A percentile compares a stretch with the other conserved stretches of the same genome.
These are phyloP conservation scores for Syndactyla subalaris DNA, from an alignment of 2,797 vertebrate species.

Conservation along the genomic window DNA sequence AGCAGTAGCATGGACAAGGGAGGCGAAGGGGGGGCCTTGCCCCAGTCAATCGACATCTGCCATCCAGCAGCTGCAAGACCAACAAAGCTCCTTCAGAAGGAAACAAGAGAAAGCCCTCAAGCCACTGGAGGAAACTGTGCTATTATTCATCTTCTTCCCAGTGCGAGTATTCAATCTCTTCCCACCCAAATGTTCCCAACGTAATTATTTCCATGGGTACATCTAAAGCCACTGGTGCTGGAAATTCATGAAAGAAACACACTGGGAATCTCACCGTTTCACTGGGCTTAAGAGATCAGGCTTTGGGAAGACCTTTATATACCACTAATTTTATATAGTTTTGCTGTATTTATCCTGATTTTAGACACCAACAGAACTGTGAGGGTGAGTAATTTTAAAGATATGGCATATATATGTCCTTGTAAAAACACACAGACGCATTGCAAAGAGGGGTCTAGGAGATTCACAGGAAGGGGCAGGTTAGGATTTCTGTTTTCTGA, in stretches of 20 bases:
- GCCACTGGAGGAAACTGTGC: background rate
- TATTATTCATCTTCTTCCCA: background rate
- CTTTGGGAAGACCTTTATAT: background rate
- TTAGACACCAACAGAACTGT: background rate
- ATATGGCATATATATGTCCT: background rate
- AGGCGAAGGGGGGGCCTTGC: background rate
- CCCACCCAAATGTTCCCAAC: background rate
- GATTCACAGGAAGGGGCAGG: background rate
- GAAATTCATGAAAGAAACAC: background rate
- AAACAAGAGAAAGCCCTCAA: background rate
- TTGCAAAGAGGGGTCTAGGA: background rate
- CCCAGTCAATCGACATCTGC: conserved; percentile 19
- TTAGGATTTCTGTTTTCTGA: background rate
- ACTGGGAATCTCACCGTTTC: background rate
- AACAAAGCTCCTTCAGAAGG: conserved; percentile 47
- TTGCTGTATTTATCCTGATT: background rate
- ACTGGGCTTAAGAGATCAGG: background rate
- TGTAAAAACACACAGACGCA: background rate
- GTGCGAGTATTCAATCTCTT: background rate
- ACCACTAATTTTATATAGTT: background rate
- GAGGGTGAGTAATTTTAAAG: background rate
- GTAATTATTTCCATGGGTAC: background rate
- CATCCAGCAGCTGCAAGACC: conserved; percentile 37
- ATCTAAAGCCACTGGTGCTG: background rate
- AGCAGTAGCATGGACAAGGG: fast-evolving